Conservation (phyloP, 2,888 invertebrate species). For the Holacanthella duospinosa region DNA sequence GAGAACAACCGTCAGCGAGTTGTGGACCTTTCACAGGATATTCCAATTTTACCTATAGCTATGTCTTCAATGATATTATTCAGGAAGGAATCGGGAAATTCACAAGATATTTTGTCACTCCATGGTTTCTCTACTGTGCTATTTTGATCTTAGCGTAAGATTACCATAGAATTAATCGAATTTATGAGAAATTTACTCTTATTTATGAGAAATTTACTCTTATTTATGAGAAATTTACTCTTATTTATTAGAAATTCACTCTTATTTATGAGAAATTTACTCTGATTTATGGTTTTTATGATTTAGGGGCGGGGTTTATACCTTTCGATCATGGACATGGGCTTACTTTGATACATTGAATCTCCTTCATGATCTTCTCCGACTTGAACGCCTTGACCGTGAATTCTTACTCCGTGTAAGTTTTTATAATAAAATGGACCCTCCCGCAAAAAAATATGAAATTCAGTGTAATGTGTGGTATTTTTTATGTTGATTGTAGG, state of each 20-base stretch:
- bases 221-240: too few relatives aligned
- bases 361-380: constrained; percentile 15
- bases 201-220: too few relatives aligned
- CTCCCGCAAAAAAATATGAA: too few relatives aligned
- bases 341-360: constrained; percentile 17
- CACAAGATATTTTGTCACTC: neutral
- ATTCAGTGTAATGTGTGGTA: too few relatives aligned
- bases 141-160: neutral
- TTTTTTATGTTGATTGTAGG: too few relatives aligned
- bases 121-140: neutral
- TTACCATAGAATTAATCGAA: neutral
- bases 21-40: neutral
- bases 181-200: too few relatives aligned
- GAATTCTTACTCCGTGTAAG: constrained; percentile 25
- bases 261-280: neutral
- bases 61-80: neutral
- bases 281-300: too few relatives aligned
- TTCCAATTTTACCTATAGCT: neutral
- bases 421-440: too few relatives aligned
- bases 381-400: constrained; percentile 22
- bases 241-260: neutral
- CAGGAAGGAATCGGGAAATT: neutral
- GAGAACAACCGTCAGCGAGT: neutral
- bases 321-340: constrained; percentile 17
- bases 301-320: constrained; percentile 18